A percentile compares a stretch with the other conserved stretches of the same genome.
phyloP scores from a whole-genome alignment of 2,888 invertebrate species.

The Agonopterix alstromeriana region DNA sequence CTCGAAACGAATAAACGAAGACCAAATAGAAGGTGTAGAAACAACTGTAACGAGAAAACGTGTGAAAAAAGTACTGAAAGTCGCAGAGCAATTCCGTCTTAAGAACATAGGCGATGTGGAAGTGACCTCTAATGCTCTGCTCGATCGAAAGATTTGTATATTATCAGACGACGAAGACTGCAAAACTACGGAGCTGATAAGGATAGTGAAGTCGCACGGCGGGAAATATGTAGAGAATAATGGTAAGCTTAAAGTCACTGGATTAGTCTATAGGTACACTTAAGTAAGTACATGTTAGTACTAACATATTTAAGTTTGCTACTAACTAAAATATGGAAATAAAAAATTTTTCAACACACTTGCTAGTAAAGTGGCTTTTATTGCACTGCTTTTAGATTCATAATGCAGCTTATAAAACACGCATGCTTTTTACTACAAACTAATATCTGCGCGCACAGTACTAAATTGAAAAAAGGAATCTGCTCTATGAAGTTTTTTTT shows the following conservation, averaged over 20 bases:
- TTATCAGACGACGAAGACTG: slow-evolving; percentile 54
- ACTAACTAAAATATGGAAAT: no score
- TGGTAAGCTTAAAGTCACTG: slow-evolving; percentile 25
- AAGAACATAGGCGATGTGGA: slow-evolving; percentile 22
- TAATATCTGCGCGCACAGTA: no score
- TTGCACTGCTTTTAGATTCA: no score
- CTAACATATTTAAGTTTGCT: no score
- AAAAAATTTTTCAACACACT: no score
- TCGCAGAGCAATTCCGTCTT: slow-evolving; percentile 43
- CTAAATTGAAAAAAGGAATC: no score
- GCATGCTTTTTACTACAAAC: no score
- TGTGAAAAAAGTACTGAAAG: slow-evolving; percentile 28
- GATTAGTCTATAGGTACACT: no score
- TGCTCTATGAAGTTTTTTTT: no score
- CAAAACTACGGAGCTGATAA: slow-evolving; percentile 34
- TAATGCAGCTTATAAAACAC: no score
- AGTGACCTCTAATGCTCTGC: slow-evolving; percentile 42
- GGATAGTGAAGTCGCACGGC: slow-evolving; percentile 47
- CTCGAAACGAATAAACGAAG: slow-evolving; percentile 37
- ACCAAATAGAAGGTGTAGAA: slow-evolving; percentile 24
- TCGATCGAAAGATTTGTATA: slow-evolving; percentile 44
- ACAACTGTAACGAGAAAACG: slow-evolving; percentile 36
- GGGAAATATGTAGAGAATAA: slow-evolving; percentile 50
- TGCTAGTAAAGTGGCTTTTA: no score
- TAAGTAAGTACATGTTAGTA: no score